Evolutionary conservation across 2,113 vertebrate species (phyloP).

Genomic region (cat (Felis catus)): DNA sequence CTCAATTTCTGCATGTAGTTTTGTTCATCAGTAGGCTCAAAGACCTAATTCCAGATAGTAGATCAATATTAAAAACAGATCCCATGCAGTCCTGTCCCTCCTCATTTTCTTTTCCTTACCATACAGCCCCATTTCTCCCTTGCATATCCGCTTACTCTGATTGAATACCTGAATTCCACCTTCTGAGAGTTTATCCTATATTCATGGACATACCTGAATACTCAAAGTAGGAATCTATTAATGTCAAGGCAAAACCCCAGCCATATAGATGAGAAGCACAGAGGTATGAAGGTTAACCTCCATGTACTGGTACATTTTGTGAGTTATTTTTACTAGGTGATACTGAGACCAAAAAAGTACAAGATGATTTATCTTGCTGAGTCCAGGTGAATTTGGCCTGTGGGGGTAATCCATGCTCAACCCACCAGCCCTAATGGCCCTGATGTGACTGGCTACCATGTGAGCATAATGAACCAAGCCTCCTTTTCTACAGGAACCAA

Average conservation of each 20-base stretch:
- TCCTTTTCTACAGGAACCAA: constrained; percentile 50
- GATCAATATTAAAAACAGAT: not conserved
- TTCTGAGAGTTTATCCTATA: not conserved
- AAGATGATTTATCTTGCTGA: not conserved
- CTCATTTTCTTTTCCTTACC: not conserved
- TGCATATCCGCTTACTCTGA: not conserved
- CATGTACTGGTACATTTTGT: not conserved
- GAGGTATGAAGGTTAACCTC: not conserved
- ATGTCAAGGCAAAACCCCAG: not conserved
- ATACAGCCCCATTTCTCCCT: not conserved
- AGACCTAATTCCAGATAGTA: not conserved
- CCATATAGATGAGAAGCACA: not conserved
- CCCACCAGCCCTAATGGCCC: not conserved
- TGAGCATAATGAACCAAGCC: not conserved
- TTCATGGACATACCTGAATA: not conserved
- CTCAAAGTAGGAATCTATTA: not conserved
- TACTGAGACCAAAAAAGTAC: not conserved
- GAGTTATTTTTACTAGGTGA: not conserved
- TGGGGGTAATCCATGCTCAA: not conserved
- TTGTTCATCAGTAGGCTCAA: not conserved
- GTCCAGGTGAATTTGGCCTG: not conserved
- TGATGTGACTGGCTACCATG: not conserved
- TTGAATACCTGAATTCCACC: not conserved
- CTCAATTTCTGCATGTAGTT: not conserved
- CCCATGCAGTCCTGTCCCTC: not conserved